Conservation (phyloP, 2,888 invertebrate species). For the Alloscopus bannaensis region DNA sequence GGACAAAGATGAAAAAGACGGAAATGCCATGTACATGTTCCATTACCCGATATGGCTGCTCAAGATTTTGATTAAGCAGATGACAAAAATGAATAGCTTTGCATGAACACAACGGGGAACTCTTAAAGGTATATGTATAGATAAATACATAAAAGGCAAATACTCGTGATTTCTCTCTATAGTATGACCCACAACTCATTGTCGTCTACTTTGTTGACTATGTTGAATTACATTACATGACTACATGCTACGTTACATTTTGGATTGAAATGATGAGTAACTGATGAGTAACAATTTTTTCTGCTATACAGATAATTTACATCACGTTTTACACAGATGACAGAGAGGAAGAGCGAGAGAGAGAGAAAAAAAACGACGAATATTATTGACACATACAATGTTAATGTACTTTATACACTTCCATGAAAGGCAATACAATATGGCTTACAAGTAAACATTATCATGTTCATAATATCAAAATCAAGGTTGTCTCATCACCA, state of each 20-base stretch:
- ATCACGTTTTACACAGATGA: slow-evolving; percentile 51
- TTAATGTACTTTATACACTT: slow-evolving; percentile 53
- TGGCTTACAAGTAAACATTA: slow-evolving; percentile 50
- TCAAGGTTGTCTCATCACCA: slow-evolving; percentile 58
- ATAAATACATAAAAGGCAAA: too few species aligned
- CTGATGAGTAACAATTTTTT: slow-evolving; percentile 39
- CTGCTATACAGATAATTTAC: slow-evolving; percentile 44
- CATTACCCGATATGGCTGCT: slow-evolving; percentile 56
- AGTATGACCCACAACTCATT: slow-evolving; percentile 2
- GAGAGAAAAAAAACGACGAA: too few species aligned
- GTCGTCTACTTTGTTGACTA: neutral
- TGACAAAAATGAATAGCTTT: slow-evolving; percentile 39
- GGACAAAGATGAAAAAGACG: too few species aligned
- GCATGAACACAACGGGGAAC: neutral
- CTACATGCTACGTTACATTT: slow-evolving; percentile 39
- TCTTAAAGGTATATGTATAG: slow-evolving; percentile 1
- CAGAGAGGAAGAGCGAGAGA: too few species aligned
- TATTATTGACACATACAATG: slow-evolving; percentile 62
- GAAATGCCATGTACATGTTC: slow-evolving; percentile 53
- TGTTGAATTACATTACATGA: neutral
- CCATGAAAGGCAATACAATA: slow-evolving; percentile 61
- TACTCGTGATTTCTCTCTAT: slow-evolving; percentile 21
- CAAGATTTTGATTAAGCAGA: slow-evolving; percentile 49
- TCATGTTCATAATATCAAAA: slow-evolving; percentile 55
- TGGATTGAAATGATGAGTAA: slow-evolving; percentile 32